A percentile compares a stretch with the other conserved stretches of the same genome.
phyloP scores from a whole-genome alignment of 2,888 invertebrate species.

The Cephalotes varians region DNA sequence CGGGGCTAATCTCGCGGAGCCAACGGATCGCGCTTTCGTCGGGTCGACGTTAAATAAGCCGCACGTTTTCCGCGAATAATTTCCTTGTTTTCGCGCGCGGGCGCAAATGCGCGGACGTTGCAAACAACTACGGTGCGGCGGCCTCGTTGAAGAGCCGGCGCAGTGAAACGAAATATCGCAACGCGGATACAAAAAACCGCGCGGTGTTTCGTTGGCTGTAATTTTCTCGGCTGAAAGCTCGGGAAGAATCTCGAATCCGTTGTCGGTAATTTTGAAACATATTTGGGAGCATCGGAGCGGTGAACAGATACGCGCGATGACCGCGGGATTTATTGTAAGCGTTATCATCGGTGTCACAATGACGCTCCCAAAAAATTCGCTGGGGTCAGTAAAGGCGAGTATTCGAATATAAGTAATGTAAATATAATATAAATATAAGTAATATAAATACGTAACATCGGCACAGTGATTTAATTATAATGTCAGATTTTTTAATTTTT shows the following conservation, averaged over 20 bases:
- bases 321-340: conserved; percentile 3
- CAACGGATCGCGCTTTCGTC: not conserved
- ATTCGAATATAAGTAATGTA: not conserved
- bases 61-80: not conserved
- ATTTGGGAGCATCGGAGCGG: conserved; percentile 40
- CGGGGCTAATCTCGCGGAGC: not conserved
- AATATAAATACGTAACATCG: not conserved
- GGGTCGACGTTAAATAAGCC: conserved; percentile 10
- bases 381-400: not conserved
- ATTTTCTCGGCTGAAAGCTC: conserved; percentile 45
- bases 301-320: conserved; percentile 31
- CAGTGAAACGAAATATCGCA: conserved; percentile 53
- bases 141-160: conserved; percentile 20
- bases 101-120: conserved; percentile 26
- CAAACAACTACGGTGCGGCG: not conserved
- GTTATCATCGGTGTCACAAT: conserved; percentile 13
- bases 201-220: conserved; percentile 31
- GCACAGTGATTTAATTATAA: not conserved
- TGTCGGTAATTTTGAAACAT: conserved; percentile 32
- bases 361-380: conserved; percentile 23
- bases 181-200: conserved; percentile 34
- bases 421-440: not conserved
- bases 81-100: conserved; percentile 29
- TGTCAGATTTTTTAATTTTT: not conserved
- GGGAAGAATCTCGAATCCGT: conserved; percentile 31